Evolutionary conservation across 2,888 invertebrate genomes (phyloP).

Genomic region (Coleophora deauratella): DNA sequence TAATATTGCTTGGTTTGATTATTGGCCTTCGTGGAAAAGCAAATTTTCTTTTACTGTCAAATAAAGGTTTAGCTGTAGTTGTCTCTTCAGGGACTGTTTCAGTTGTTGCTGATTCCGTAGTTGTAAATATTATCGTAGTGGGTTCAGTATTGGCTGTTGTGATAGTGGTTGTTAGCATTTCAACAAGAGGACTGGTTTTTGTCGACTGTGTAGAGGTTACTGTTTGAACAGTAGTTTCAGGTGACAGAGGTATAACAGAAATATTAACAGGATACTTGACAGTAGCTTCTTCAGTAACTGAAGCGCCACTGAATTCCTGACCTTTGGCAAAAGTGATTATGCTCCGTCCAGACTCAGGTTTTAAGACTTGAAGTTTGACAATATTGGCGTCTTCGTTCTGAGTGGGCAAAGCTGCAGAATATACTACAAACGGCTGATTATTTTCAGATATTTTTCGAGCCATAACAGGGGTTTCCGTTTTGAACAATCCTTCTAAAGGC

Average conservation of each 20-base stretch:
- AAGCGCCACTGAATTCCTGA: conserved; percentile 49
- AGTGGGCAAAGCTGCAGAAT: conserved; percentile 50
- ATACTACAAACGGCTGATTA: conserved; percentile 61
- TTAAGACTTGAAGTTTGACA: conserved; percentile 43
- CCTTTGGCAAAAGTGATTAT: conserved; percentile 57
- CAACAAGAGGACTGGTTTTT: conserved; percentile 29
- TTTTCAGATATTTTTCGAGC: conserved; percentile 34
- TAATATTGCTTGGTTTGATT: conserved; percentile 45
- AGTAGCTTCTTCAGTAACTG: conserved; percentile 32
- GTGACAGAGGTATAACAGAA: conserved; percentile 29
- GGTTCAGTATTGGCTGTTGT: conserved; percentile 23
- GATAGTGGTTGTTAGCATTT: conserved; percentile 26
- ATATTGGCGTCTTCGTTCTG: conserved; percentile 46
- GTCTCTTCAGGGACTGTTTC: conserved; percentile 42
- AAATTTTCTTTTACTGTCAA: conserved; percentile 55
- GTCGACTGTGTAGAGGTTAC: conserved; percentile 17
- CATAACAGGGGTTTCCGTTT: conserved; percentile 60
- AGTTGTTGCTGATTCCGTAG: conserved; percentile 24
- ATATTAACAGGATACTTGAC: conserved; percentile 41
- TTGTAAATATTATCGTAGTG: conserved; percentile 16
- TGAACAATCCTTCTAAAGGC: conserved; percentile 79
- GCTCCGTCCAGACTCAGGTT: conserved; percentile 45
- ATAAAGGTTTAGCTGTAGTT: conserved; percentile 43
- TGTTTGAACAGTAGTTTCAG: conserved; percentile 20
- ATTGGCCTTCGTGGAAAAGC: conserved; percentile 54